phyloP scores from a whole-genome alignment of 2,797 vertebrate species.

The Neomorphus geoffroyi region DNA sequence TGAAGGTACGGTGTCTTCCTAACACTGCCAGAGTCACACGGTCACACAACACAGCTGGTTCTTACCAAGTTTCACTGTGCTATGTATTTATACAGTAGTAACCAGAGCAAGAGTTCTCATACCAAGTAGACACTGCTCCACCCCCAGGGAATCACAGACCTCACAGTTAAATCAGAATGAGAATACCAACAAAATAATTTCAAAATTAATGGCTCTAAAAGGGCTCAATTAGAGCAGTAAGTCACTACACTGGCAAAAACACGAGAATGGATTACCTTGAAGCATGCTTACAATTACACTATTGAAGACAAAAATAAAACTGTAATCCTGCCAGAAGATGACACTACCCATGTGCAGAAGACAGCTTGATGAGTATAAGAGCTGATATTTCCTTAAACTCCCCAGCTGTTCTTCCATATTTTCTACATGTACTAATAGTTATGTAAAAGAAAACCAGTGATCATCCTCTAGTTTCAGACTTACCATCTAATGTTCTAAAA shows the following conservation, averaged over 20 bases:
- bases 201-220: not conserved
- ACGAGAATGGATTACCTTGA: not conserved
- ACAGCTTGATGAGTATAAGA: not conserved
- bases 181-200: not conserved
- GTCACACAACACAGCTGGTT: not conserved
- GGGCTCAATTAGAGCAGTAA: not conserved
- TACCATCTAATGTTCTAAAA: not conserved
- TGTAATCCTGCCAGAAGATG: not conserved
- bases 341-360: not conserved
- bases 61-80: not conserved
- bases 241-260: not conserved
- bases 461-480: not conserved
- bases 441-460: constrained; percentile 3
- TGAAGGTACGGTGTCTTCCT: not conserved
- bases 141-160: not conserved
- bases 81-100: not conserved
- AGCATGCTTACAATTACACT: not conserved
- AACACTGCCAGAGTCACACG: not conserved
- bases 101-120: not conserved
- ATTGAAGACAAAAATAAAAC: not conserved
- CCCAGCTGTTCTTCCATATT: constrained; percentile 10
- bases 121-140: not conserved
- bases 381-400: not conserved
- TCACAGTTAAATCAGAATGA: not conserved
- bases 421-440: not conserved